Percentiles rank a stretch among this genome's conserved stretches.
Evolutionary conservation across 2,797 vertebrate species (phyloP).

Genomic region (Zalophus californianus): DNA sequence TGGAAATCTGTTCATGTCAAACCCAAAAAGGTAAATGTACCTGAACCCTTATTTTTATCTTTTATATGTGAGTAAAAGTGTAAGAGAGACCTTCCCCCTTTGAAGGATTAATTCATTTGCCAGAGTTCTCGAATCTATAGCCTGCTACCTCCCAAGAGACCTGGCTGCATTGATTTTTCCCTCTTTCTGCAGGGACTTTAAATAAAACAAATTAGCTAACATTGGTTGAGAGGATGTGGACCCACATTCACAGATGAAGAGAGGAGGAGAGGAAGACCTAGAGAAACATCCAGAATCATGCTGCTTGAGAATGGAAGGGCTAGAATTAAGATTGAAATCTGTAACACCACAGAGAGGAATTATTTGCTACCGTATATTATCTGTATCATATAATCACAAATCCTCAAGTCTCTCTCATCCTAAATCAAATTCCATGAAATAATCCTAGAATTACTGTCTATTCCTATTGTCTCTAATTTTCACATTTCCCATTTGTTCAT

Average conservation of each 20-base stretch:
- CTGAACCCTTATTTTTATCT: not conserved
- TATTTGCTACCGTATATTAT: not conserved
- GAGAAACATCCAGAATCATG: not conserved
- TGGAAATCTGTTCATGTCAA: not conserved
- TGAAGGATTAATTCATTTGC: conserved; percentile 40
- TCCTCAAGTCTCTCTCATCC: not conserved
- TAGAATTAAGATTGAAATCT: not conserved
- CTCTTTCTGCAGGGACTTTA: conserved; percentile 5
- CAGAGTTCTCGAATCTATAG: not conserved
- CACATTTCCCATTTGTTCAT: not conserved
- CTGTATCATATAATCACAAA: not conserved
- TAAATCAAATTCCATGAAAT: not conserved
- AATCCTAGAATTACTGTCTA: not conserved
- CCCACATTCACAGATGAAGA: conserved; percentile 13
- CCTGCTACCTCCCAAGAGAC: not conserved
- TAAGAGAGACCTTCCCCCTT: not conserved
- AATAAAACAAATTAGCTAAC: not conserved
- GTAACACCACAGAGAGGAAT: not conserved
- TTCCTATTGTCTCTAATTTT: not conserved
- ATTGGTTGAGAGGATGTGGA: not conserved
- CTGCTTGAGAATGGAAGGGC: not conserved
- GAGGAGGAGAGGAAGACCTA: not conserved
- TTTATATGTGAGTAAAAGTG: not conserved
- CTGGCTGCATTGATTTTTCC: not conserved
- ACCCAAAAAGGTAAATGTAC: not conserved